These are phyloP conservation scores for Agrochola circellaris DNA, from an alignment of 2,888 invertebrate species.

Conservation along the genomic window DNA sequence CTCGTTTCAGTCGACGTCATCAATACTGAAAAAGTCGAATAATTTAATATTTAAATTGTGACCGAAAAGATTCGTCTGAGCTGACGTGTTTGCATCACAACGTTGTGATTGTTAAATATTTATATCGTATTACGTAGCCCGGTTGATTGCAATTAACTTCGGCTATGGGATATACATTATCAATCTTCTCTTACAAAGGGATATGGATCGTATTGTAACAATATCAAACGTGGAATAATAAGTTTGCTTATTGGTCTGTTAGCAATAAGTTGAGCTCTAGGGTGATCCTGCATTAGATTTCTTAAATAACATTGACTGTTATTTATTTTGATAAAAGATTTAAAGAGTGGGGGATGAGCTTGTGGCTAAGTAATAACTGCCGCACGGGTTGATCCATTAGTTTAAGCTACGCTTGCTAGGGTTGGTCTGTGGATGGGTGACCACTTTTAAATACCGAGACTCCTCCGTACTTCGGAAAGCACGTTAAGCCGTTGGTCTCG, in stretches of 20 bases:
- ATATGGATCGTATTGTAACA: constrained; percentile 52
- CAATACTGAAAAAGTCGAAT: constrained; percentile 54
- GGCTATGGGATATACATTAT: constrained; percentile 59
- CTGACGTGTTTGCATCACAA: constrained; percentile 51
- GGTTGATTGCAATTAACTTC: constrained; percentile 73
- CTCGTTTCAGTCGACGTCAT: constrained; percentile 32
- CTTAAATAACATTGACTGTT: too few species aligned
- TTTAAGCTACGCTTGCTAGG: too few species aligned
- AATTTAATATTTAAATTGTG: constrained; percentile 67
- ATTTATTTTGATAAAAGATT: neutral
- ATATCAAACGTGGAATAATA: constrained; percentile 49
- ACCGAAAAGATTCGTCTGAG: constrained; percentile 59
- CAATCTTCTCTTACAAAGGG: constrained; percentile 67
- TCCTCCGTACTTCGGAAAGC: too few species aligned
- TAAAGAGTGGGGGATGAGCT: neutral
- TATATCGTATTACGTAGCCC: constrained; percentile 68
- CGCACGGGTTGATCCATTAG: too few species aligned
- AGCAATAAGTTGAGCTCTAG: neutral
- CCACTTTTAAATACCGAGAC: too few species aligned
- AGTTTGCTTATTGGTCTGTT: constrained; percentile 18
- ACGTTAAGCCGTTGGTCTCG: too few species aligned
- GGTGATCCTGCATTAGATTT: neutral
- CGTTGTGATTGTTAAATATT: constrained; percentile 71
- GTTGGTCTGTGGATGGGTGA: too few species aligned
- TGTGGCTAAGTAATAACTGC: too few species aligned